Evolutionary conservation across 1,140 invertebrate species (phyloP).

Genomic region (Drosophila burlai): DNA sequence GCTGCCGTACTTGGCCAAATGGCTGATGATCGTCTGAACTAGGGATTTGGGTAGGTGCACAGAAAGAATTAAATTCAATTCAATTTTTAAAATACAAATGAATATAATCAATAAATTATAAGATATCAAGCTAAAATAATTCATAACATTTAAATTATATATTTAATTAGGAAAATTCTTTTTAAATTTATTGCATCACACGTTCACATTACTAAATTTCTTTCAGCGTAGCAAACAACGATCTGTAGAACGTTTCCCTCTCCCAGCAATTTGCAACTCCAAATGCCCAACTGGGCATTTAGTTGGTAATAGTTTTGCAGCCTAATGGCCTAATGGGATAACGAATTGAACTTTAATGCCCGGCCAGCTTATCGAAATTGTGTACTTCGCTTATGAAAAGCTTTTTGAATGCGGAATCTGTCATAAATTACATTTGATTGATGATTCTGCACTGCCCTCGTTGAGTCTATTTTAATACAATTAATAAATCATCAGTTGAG

Average conservation of each 20-base stretch:
- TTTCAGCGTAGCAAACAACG: neutral
- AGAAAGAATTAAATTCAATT: neutral
- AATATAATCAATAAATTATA: neutral
- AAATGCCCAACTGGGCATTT: conserved; percentile 53
- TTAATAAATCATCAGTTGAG: conserved; percentile 44
- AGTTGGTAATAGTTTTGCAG: conserved; percentile 56
- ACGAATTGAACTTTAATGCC: conserved; percentile 49
- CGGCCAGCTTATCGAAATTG: conserved; percentile 24
- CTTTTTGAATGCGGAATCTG: conserved; percentile 16
- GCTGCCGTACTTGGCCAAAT: conserved; percentile 44
- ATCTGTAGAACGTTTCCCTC: conserved; percentile 14
- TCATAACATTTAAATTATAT: neutral
- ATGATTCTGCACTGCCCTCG: conserved; percentile 23
- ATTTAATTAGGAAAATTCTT: accelerated
- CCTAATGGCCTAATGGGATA: conserved; percentile 60
- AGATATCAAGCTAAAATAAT: neutral
- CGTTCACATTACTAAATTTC: neutral
- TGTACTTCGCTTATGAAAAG: neutral
- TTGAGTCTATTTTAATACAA: conserved; percentile 25
- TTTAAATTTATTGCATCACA: neutral
- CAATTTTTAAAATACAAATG: neutral
- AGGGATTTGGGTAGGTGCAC: conserved; percentile 47
- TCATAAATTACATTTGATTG: conserved; percentile 44
- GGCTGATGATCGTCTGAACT: conserved; percentile 46
- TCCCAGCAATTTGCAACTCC: conserved; percentile 62